phyloP scores from a whole-genome alignment of 92 coral and sea anemone species.

The Galaxea fascicularis region DNA sequence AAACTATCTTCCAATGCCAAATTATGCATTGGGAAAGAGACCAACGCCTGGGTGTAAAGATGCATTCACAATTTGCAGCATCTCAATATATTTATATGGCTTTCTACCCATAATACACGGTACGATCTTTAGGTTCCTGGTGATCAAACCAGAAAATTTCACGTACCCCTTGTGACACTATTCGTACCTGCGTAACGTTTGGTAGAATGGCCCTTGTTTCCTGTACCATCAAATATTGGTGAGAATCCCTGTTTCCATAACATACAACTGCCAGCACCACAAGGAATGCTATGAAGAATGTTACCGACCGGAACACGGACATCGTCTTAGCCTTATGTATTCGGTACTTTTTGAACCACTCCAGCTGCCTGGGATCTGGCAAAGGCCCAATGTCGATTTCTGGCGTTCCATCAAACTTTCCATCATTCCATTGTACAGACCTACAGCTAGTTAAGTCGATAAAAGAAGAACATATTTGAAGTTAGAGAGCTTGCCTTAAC shows the following conservation, averaged over 20 bases:
- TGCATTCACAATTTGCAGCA: too few species aligned
- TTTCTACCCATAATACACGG: too few species aligned
- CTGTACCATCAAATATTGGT: slow-evolving; percentile 10
- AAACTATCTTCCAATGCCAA: too few species aligned
- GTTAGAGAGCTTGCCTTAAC: too few species aligned
- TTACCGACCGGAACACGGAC: slow-evolving; percentile 11
- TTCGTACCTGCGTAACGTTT: neutral
- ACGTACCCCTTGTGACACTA: too few species aligned
- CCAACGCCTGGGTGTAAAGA: too few species aligned
- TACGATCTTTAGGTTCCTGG: too few species aligned
- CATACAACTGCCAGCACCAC: slow-evolving; percentile 25
- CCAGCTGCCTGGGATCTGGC: slow-evolving; percentile 29
- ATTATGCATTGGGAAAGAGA: too few species aligned
- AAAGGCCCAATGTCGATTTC: neutral
- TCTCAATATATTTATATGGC: too few species aligned
- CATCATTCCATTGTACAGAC: neutral
- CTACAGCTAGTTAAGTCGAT: neutral
- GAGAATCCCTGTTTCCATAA: slow-evolving; percentile 27
- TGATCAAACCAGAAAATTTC: too few species aligned
- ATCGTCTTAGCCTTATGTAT: slow-evolving; percentile 3
- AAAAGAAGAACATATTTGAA: too few species aligned
- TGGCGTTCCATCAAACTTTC: neutral
- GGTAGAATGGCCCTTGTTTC: slow-evolving; percentile 19
- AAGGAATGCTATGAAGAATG: slow-evolving; percentile 2
- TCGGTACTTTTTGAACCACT: slow-evolving; percentile 34